These are phyloP conservation scores for Drosophila demipolita DNA, from an alignment of 2,888 invertebrate species.

Conservation along the genomic window DNA sequence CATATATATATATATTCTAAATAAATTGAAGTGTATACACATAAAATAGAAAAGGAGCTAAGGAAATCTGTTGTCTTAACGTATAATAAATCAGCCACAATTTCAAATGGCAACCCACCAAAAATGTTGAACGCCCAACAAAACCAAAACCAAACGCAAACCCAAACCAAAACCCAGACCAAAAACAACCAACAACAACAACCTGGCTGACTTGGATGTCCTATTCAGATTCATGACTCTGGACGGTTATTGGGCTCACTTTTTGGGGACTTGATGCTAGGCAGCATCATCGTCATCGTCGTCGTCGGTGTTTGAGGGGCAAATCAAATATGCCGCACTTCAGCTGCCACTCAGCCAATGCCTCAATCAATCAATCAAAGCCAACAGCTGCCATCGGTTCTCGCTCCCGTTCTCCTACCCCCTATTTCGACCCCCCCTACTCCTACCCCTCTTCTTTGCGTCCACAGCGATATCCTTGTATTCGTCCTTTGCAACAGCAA, in stretches of 20 bases:
- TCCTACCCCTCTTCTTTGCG: background rate
- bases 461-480: constrained; percentile 8
- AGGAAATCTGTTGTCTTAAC: constrained; percentile 78
- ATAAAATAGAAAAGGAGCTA: constrained; percentile 14
- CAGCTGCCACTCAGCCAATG: constrained; percentile 76
- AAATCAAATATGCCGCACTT: constrained; percentile 78
- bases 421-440: background rate
- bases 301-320: constrained; percentile 21
- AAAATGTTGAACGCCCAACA: background rate
- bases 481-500: constrained; percentile 3
- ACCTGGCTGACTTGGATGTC: background rate
- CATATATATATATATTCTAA: background rate
- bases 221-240: constrained; percentile 59
- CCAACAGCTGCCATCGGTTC: constrained; percentile 60
- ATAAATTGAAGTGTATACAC: constrained; percentile 20
- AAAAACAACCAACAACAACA: background rate
- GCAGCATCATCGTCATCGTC: constrained; percentile 2
- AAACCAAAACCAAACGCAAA: background rate
- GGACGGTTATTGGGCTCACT: constrained; percentile 27
- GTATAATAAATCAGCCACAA: constrained; percentile 79
- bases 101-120: constrained; percentile 46
- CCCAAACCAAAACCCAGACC: background rate
- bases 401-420: background rate
- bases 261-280: constrained; percentile 15
- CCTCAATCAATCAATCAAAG: constrained; percentile 79